These are phyloP conservation scores for Rallus crepitans DNA, from an alignment of 2,797 vertebrate genomes.

Conservation along the genomic window DNA sequence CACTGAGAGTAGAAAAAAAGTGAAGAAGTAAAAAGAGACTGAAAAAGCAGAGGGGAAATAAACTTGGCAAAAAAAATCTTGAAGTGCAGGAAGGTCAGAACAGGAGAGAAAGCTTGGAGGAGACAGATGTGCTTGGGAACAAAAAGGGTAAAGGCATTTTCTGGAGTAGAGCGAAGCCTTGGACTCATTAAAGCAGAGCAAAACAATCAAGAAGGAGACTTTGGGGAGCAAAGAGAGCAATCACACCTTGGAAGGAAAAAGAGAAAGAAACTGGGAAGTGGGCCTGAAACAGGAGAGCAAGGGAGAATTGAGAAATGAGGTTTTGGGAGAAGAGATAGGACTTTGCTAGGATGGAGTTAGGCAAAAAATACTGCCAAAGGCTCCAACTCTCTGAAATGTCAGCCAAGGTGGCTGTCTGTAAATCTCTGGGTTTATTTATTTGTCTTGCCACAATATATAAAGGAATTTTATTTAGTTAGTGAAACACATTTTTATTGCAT, in stretches of 20 bases:
- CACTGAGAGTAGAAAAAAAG: background rate
- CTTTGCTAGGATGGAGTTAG: conserved; percentile 62
- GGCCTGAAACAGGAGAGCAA: conserved; percentile 46
- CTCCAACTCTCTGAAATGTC: conserved; percentile 66
- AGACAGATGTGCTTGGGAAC: conserved; percentile 65
- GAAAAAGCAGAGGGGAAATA: conserved; percentile 40
- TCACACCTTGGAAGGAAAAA: conserved; percentile 65
- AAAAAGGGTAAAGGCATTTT: conserved; percentile 53
- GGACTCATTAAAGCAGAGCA: conserved; percentile 61
- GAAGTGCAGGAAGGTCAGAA: conserved; percentile 54
- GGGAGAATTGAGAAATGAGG: conserved; percentile 50
- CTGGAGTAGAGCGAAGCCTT: conserved; percentile 49
- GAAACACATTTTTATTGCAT: conserved; percentile 59
- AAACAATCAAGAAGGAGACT: conserved; percentile 66
- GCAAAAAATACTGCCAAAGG: conserved; percentile 52
- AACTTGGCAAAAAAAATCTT: conserved; percentile 39
- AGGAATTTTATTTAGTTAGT: conserved; percentile 69
- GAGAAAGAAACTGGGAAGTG: conserved; percentile 60
- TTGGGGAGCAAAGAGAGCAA: conserved; percentile 61
- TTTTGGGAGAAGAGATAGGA: conserved; percentile 44
- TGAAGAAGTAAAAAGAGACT: background rate
- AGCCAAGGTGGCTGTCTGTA: conserved; percentile 71
- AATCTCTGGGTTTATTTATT: conserved; percentile 67
- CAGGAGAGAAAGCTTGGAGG: conserved; percentile 50
- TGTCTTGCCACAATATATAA: conserved; percentile 72